Evolutionary conservation across 37 sponge, comb jelly and placozoan genomes (phyloP).

Genomic region (Mnemiopsis leidyi): DNA sequence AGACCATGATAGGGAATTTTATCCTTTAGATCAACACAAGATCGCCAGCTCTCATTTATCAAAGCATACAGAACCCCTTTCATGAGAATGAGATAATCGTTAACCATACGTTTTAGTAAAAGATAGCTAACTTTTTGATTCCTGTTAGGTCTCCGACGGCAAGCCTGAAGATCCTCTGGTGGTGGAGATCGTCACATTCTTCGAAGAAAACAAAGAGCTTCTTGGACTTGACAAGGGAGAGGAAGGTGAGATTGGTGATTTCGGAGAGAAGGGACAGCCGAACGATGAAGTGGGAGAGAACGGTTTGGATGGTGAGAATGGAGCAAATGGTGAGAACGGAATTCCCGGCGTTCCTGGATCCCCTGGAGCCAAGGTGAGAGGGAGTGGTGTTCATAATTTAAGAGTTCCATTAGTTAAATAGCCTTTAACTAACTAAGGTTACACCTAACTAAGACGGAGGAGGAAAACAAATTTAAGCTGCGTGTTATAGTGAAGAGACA

Average conservation of each 20-base stretch:
- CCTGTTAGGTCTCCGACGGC: neutral
- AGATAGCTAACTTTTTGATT: too few relatives aligned
- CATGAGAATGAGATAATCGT: too few relatives aligned
- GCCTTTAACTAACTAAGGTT: too few relatives aligned
- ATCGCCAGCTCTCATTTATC: too few relatives aligned
- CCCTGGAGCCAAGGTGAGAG: neutral
- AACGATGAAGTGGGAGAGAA: constrained; percentile 15
- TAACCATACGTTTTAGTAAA: neutral
- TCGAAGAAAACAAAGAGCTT: neutral
- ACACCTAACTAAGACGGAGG: too few relatives aligned
- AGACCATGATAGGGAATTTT: too few relatives aligned
- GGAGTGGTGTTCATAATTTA: too few relatives aligned
- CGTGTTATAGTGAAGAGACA: too few relatives aligned
- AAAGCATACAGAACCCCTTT: too few relatives aligned
- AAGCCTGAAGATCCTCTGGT: neutral
- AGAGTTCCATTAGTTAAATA: too few relatives aligned
- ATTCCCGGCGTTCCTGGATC: neutral
- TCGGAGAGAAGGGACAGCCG: neutral
- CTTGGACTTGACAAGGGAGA: neutral
- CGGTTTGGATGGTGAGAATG: neutral
- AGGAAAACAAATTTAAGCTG: too few relatives aligned
- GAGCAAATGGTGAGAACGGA: neutral
- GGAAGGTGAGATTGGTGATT: neutral
- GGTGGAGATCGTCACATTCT: constrained; percentile 23
- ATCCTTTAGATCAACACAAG: too few relatives aligned